Percentiles rank a stretch among this genome's conserved stretches.
Evolutionary conservation across 2,888 invertebrate genomes (phyloP).

Genomic region (Xylota segnis): DNA sequence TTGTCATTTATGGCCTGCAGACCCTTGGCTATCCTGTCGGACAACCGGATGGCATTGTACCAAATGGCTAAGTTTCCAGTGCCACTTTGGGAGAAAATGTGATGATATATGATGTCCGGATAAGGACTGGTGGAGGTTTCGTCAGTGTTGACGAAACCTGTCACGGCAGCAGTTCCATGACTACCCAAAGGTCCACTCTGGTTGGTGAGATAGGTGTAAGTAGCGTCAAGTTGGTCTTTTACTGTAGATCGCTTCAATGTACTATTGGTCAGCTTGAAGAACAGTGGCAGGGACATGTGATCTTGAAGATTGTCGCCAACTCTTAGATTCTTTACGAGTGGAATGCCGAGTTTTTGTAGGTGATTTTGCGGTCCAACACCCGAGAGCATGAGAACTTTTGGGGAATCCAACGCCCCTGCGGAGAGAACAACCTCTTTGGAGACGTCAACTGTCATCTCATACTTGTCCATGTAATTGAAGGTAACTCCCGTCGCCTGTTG

Average conservation of each 20-base stretch:
- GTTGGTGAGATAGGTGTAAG: constrained; percentile 85
- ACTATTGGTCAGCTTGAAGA: constrained; percentile 83
- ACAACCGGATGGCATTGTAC: constrained; percentile 41
- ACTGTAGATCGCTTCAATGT: constrained; percentile 75
- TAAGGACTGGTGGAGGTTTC: constrained; percentile 84
- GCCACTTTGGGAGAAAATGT: constrained; percentile 83
- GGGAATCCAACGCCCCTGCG: constrained; percentile 82
- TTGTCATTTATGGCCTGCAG: constrained; percentile 41
- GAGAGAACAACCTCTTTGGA: constrained; percentile 81
- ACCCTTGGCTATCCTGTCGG: constrained; percentile 39
- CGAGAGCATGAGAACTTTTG: constrained; percentile 82
- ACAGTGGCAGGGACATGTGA: constrained; percentile 87
- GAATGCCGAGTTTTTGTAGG: constrained; percentile 78
- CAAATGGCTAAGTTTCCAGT: constrained; percentile 65
- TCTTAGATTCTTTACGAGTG: constrained; percentile 78
- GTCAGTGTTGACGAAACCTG: constrained; percentile 86
- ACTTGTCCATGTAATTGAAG: constrained; percentile 85
- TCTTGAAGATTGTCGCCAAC: constrained; percentile 93
- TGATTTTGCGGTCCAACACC: constrained; percentile 81
- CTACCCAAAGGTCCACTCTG: constrained; percentile 85
- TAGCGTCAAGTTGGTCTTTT: constrained; percentile 79
- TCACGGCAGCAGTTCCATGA: constrained; percentile 83
- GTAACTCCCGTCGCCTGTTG: constrained; percentile 85
- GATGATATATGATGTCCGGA: constrained; percentile 87
- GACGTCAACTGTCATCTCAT: constrained; percentile 77